Evolutionary conservation across 2,797 vertebrate species (phyloP).

Genomic region (Dicrostonyx torquatus): DNA sequence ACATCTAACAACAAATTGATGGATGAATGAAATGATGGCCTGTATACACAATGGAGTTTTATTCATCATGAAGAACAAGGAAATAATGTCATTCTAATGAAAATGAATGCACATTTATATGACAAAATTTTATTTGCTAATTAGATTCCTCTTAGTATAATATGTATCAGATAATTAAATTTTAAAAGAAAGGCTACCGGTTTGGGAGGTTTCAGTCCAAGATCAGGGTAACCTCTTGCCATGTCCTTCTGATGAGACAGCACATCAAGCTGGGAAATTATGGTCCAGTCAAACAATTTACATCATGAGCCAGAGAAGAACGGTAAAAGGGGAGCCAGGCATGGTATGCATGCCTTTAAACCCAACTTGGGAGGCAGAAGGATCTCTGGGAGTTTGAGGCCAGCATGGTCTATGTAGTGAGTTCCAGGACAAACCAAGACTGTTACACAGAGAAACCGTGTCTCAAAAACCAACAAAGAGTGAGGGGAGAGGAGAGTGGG

Average conservation of each 20-base stretch:
- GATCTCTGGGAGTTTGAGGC: neutral
- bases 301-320: neutral
- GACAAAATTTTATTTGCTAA: neutral
- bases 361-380: neutral
- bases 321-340: neutral
- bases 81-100: neutral
- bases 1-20: neutral
- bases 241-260: neutral
- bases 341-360: neutral
- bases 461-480: neutral
- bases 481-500: rapidly evolving
- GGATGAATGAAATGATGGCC: neutral
- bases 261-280: neutral
- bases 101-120: neutral
- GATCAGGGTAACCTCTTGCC: rapidly evolving
- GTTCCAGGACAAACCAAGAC: neutral
- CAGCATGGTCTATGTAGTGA: neutral
- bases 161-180: neutral
- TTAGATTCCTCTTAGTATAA: neutral
- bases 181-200: neutral
- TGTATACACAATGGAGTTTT: neutral
- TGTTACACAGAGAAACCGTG: neutral
- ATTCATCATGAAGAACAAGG: neutral
- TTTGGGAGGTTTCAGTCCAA: neutral
- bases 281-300: neutral